Evolutionary conservation across 2,113 vertebrate genomes (phyloP), one percentile per base, ranked within the genome.

Genomic region (Oncorhynchus gorbuscha): DNA sequence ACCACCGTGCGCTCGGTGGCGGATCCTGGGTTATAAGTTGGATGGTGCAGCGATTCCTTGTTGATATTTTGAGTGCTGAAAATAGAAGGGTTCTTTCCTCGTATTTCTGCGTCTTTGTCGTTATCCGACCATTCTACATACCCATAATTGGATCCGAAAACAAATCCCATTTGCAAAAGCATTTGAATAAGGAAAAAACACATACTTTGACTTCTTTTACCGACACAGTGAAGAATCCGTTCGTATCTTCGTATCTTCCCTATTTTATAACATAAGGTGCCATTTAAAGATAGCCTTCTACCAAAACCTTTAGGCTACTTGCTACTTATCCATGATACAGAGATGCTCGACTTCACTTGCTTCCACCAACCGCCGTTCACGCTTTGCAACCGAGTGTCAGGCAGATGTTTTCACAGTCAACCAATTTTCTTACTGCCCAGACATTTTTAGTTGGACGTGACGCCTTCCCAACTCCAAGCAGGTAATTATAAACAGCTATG

Each of bases 1-100:
- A 97, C 93, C 79, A 94, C 88, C 72, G 93, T 82, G 91, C 95
- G 93, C 87, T 94, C 94, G 0, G 93, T 89, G 65, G 93, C 89
- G 35, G 92, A 91, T 75, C 91, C 88, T 87, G 94, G 83, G 86
- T 90, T 81, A 49, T 87, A 80, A 12, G 93, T 91, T 75, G 94
- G 87, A 8, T 93, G 92, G 68, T 80, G 91, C 82, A 80, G 85
- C 5, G 76, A 73, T 86, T 93, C 92, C 84, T 89, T 85, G 86
- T 87, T 89, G 73, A 81, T 79, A 73, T 83, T 86, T 26, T 89
- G 91, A 13, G 91, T 90, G 88, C 91, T 93, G 85, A 90, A 89
- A n/a, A 93, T 20, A 0, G 76, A 72, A 0, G 93, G 86, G 59
- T 89, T 90, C 78, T 81, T 89, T 24, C 79, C 90, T 35, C 86